Evolutionary conservation across 92 coral and sea anemone genomes (phyloP).

Genomic region (Parazoanthus swiftii): DNA sequence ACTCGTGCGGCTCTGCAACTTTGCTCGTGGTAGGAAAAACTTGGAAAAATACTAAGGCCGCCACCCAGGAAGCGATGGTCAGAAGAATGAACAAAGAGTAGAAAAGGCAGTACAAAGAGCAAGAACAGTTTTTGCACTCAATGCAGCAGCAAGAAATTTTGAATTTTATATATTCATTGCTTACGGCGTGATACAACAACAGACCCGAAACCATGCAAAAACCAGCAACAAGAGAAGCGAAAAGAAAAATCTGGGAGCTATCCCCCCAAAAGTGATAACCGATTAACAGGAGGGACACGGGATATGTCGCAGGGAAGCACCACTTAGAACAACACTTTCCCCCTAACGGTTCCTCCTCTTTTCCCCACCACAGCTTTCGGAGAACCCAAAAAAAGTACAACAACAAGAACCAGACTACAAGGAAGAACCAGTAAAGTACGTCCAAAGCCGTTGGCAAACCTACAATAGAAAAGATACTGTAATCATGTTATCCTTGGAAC

Average conservation of each 20-base stretch:
- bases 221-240: slow-evolving; percentile 79
- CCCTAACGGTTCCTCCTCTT: slow-evolving; percentile 7
- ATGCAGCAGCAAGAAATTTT: neutral
- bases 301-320: slow-evolving; percentile 63
- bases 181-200: slow-evolving; percentile 45
- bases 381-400: slow-evolving; percentile 69
- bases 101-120: slow-evolving; percentile 44
- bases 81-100: slow-evolving; percentile 53
- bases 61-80: slow-evolving; percentile 67
- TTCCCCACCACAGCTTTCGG: slow-evolving; percentile 48
- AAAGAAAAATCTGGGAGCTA: slow-evolving; percentile 85
- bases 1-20: slow-evolving; percentile 69
- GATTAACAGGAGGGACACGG: slow-evolving; percentile 59
- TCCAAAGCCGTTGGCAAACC: slow-evolving; percentile 68
- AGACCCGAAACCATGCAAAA: slow-evolving; percentile 60
- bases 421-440: slow-evolving; percentile 64
- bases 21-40: slow-evolving; percentile 71
- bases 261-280: slow-evolving; percentile 59
- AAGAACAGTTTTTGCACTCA: neutral
- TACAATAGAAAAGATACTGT: neutral
- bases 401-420: slow-evolving; percentile 66
- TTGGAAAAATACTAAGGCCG: slow-evolving; percentile 78
- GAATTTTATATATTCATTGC: neutral
- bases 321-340: slow-evolving; percentile 58
- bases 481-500: too few species aligned